Evolutionary conservation across 2,888 invertebrate genomes (phyloP), one percentile per base, ranked within the genome.

Genomic region (Branchipolynoe longqiensis): DNA sequence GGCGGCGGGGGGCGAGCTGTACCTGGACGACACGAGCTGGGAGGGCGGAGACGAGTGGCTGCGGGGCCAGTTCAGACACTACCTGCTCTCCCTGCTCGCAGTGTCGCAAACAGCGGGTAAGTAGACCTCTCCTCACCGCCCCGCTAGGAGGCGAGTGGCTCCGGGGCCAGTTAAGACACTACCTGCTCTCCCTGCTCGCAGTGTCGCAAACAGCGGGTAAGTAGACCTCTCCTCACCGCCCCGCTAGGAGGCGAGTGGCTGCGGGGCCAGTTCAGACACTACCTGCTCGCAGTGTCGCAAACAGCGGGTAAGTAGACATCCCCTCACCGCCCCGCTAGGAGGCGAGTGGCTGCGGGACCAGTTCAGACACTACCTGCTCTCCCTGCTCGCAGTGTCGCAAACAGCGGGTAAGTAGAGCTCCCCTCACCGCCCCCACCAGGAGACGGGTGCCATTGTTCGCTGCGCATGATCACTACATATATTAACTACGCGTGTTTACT

Each of bases 131-230:
- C 31, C n/a, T n/a, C n/a, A n/a, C n/a, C n/a, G n/a, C n/a, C n/a
- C n/a, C n/a, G n/a, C n/a, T n/a, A n/a, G 98, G 98, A 36, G 99
- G 99, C 92, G 96, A 97, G 89, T 99, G 99, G 99, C 96, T 99
- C 88, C 95, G 99, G 89, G 96, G 97, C 83, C 99, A 99, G 94
- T 99, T 99, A 89, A 90, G 91, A 86, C 87, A 91, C 33, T 95
- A 95, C 87, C 91, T 95, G 2, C 90, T 94, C 74, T 92, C 93
- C 0, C 88, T 95, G 62, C 88, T 94, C 73, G 92, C 93, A 1
- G 91, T 93, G 0, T 89, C 92, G 8, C 62, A 89, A 22, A 82
- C 88, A 33, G 90, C 90, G 54, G 92, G 92, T 92, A 88, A 82
- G 69, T n/a, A 8, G 25, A 4, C 58, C 88, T 48, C 18, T 81